Evolutionary conservation across 2,888 invertebrate genomes (phyloP).

Genomic region (Acleris laterana): DNA sequence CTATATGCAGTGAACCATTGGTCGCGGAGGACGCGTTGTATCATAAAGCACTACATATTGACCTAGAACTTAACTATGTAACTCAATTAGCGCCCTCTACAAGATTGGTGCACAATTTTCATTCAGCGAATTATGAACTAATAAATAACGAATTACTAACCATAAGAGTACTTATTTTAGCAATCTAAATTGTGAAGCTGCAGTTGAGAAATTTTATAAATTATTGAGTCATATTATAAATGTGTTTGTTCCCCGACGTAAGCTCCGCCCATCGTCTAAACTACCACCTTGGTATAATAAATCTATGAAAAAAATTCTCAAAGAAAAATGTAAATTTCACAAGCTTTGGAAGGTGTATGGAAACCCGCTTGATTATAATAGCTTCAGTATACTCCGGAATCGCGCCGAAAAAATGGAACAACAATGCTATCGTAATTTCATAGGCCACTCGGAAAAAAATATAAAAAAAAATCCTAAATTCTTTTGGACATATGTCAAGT

Average conservation of each 20-base stretch:
- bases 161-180: background rate
- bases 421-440: background rate
- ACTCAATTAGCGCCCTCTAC: no score
- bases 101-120: background rate
- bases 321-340: no score
- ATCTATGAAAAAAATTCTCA: background rate
- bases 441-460: slow-evolving; percentile 6
- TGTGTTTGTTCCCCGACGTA: background rate
- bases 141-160: background rate
- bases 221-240: background rate
- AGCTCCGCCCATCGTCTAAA: background rate
- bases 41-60: no score
- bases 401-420: background rate
- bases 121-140: background rate
- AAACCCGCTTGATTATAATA: slow-evolving; percentile 6
- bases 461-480: slow-evolving; percentile 11
- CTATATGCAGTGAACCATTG: background rate
- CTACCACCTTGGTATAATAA: background rate
- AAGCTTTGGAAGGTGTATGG: background rate
- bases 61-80: no score
- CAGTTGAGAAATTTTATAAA: background rate
- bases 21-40: background rate
- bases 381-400: slow-evolving; percentile 8
- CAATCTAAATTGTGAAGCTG: background rate
- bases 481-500: slow-evolving; percentile 4